Evolutionary conservation across 2,797 vertebrate genomes (phyloP), one percentile per base, ranked within the genome.

Genomic region (Pterois miles): DNA sequence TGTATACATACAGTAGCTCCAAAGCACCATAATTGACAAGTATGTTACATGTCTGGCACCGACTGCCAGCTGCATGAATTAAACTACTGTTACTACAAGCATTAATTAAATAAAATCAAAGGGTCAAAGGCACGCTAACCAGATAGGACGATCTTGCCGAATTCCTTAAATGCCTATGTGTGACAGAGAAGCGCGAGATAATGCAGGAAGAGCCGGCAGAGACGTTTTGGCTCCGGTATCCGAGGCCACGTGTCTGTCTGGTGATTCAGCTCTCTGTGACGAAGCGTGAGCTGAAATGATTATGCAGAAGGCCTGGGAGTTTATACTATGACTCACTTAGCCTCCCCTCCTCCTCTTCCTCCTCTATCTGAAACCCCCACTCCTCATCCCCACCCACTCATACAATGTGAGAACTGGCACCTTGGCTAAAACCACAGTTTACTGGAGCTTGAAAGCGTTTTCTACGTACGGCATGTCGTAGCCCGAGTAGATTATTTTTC

Each of bases 211-310:
- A 70, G 68, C 74, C 71, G 50, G 18, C 65, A 11, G 72, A 76
- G 75, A 60, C 34, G 43, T 54, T 81, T 80, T 89, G 87, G 84
- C 87, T 82, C 53, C 6, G 43, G 54, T 53, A 11, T 53, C 66
- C 1, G 73, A 29, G 80, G 87, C 88, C 90, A 90, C 87, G 87
- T 91, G 92, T 78, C 88, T 69, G 89, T 92, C 91, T 90, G 88
- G 90, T 93, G 93, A 94, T 88, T 93, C 92, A 91, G 85, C 84
- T 83, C 31, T 25, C 88, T 71, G 85, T 90, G 86, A 90, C 67
- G 84, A 84, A 83, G 89, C 85, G 56, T 84, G 91, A 89, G 87
- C 90, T 66, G 84, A 84, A 86, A 84, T 87, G 81, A 92, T 92
- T 86, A 92, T 87, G 83, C 88, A 86, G 67, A 88, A 85, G 79